phyloP scores from a whole-genome alignment of 1,140 invertebrate genomes.

The Melipona quadrifasciata region DNA sequence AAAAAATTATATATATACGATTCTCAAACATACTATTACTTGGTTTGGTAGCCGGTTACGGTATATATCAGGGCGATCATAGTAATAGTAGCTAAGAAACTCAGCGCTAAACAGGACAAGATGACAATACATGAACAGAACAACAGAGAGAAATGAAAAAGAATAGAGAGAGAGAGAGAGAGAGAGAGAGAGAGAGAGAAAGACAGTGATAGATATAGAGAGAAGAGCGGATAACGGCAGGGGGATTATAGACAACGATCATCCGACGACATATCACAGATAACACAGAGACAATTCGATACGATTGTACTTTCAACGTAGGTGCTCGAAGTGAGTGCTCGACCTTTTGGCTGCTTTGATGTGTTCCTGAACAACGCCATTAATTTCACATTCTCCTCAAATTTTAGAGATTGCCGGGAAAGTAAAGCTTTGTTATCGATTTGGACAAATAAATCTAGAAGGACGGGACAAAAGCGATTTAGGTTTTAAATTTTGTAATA shows the following conservation, averaged over 20 bases:
- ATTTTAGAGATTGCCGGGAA: background rate
- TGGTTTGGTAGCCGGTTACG: slow-evolving; percentile 51
- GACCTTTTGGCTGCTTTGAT: slow-evolving; percentile 30
- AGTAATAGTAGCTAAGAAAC: slow-evolving; percentile 58
- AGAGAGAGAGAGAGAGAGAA: background rate
- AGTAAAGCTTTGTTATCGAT: background rate
- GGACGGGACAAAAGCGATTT: background rate
- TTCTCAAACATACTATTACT: slow-evolving; percentile 65
- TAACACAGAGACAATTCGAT: slow-evolving; percentile 71
- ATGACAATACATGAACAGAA: slow-evolving; percentile 78
- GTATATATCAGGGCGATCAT: slow-evolving; percentile 27
- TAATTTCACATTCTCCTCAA: background rate
- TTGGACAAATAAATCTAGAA: background rate
- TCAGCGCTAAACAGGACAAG: slow-evolving; percentile 73
- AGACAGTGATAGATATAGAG: background rate
- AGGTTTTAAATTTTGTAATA: background rate
- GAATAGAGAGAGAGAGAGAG: background rate
- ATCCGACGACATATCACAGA: slow-evolving; percentile 79
- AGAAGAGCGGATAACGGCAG: slow-evolving; percentile 20
- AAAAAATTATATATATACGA: slow-evolving; percentile 63
- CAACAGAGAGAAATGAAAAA: slow-evolving; percentile 51
- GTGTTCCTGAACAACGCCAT: background rate
- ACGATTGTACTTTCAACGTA: slow-evolving; percentile 60
- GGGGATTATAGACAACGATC: slow-evolving; percentile 69
- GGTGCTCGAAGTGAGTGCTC: slow-evolving; percentile 42